A percentile compares a stretch with the other conserved stretches of the same genome.
These are phyloP conservation scores for Noturus placidus DNA, from an alignment of 2,113 vertebrate genomes.

Conservation along the genomic window DNA sequence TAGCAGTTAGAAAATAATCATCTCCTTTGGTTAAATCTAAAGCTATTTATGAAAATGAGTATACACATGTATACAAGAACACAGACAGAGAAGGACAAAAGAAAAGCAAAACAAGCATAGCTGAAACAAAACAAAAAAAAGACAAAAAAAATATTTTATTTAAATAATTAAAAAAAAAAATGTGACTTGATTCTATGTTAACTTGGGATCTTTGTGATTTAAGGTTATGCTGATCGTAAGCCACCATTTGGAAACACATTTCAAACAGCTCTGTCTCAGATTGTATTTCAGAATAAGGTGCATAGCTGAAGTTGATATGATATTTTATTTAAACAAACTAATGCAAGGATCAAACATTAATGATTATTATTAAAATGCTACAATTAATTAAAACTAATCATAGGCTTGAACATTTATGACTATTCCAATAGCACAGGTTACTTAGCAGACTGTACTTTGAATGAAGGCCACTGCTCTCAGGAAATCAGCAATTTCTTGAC, in stretches of 20 bases:
- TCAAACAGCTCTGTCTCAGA: neutral
- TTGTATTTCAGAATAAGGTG: neutral
- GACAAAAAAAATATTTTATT: too few relatives aligned
- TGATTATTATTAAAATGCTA: neutral
- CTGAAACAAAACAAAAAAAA: slow-evolving; percentile 20
- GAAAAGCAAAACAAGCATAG: slow-evolving; percentile 32
- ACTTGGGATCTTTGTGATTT: neutral
- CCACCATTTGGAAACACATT: neutral
- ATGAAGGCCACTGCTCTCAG: slow-evolving; percentile 55
- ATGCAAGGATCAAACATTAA: neutral
- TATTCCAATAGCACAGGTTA: slow-evolving; percentile 1
- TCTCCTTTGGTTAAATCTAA: slow-evolving; percentile 44
- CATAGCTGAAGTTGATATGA: neutral
- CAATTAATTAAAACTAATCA: neutral
- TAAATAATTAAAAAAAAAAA: too few relatives aligned
- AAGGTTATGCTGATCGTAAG: neutral
- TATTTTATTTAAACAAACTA: neutral
- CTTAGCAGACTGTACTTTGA: slow-evolving; percentile 41
- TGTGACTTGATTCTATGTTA: neutral
- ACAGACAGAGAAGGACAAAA: slow-evolving; percentile 50
- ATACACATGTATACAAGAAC: slow-evolving; percentile 28
- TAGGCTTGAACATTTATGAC: neutral
- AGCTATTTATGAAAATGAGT: slow-evolving; percentile 49
- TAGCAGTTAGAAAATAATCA: neutral
- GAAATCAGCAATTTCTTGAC: slow-evolving; percentile 67